Evolutionary conservation across 2,888 invertebrate genomes (phyloP).

Genomic region (Phortica okadai): DNA sequence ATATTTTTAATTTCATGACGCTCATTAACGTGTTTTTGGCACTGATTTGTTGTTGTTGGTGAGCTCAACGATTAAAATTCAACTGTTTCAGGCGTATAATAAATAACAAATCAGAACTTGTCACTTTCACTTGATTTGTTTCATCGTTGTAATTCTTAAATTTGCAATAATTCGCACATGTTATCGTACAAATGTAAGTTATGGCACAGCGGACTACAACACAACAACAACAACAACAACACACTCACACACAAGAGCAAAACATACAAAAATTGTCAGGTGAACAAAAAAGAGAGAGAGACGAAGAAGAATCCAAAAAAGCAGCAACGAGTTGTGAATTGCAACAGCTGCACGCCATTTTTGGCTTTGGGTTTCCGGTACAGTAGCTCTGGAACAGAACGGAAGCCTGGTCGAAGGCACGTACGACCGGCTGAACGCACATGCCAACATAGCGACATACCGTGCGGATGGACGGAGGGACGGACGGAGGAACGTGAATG

Average conservation of each 20-base stretch:
- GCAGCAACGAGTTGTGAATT: background rate
- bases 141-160: too few relatives aligned
- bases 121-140: background rate
- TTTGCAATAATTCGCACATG: slow-evolving; percentile 62
- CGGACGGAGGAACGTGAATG: background rate
- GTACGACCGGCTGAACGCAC: background rate
- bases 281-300: too few relatives aligned
- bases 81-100: background rate
- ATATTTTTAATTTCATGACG: background rate
- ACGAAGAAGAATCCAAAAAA: background rate
- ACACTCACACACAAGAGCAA: background rate
- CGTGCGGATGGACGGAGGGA: background rate
- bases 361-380: slow-evolving; percentile 16
- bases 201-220: slow-evolving; percentile 19
- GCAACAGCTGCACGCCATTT: slow-evolving; percentile 19
- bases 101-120: background rate
- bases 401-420: slow-evolving; percentile 3
- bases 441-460: background rate
- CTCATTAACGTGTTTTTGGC: background rate
- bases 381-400: background rate
- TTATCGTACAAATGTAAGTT: slow-evolving; percentile 58
- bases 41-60: background rate
- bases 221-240: background rate
- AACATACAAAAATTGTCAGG: background rate
- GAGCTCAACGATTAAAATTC: too few relatives aligned